Evolutionary conservation across 2,797 vertebrate genomes (phyloP).

Genomic region (Gymnoscopelus microlampas): DNA sequence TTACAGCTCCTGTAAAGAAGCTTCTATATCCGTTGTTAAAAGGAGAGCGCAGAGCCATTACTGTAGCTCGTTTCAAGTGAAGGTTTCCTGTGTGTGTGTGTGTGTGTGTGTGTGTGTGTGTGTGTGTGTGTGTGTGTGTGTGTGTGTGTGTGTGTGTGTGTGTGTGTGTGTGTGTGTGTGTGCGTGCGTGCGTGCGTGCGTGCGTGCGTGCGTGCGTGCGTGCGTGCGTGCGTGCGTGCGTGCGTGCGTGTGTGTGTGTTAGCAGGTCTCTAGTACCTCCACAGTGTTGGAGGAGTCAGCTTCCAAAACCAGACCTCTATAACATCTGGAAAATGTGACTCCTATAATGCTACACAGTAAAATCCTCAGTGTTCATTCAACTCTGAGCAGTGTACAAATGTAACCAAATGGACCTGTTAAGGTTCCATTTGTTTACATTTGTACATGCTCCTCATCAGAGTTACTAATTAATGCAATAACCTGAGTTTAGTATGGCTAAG

Average conservation of each 20-base stretch:
- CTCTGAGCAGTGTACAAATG: too few species aligned
- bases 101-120: neutral
- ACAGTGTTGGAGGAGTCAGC: neutral
- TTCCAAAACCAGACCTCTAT: neutral
- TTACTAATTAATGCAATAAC: too few species aligned
- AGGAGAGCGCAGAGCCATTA: conserved; percentile 12
- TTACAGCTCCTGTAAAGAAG: conserved; percentile 33
- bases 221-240: neutral
- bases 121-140: neutral
- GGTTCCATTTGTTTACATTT: too few species aligned
- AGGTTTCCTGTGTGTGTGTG: neutral
- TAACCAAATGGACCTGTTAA: too few species aligned
- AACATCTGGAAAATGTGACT: neutral
- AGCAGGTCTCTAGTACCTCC: too few species aligned
- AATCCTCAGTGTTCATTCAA: neutral
- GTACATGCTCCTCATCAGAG: too few species aligned
- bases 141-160: neutral
- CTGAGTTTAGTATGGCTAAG: too few species aligned
- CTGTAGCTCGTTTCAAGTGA: neutral
- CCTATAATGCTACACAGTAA: neutral
- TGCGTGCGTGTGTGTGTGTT: neutral
- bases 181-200: neutral
- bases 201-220: neutral
- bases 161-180: neutral
- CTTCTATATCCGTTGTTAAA: conserved; percentile 15